phyloP scores from a whole-genome alignment of 2,888 invertebrate species.

The Hipparchia sbordonii region DNA sequence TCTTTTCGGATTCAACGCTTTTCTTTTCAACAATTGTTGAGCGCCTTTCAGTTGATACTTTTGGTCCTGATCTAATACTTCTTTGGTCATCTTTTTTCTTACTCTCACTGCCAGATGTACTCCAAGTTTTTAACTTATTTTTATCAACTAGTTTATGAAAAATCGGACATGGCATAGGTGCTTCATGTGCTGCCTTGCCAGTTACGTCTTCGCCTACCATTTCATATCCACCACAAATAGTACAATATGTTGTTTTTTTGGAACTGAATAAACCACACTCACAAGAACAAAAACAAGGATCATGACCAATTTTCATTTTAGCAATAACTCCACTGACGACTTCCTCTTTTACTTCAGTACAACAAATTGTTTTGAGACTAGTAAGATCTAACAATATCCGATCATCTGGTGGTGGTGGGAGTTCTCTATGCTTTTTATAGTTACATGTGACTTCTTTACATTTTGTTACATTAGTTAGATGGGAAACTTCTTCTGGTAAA shows the following conservation, averaged over 20 bases:
- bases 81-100: constrained; percentile 52
- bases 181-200: constrained; percentile 44
- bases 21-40: constrained; percentile 45
- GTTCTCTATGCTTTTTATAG: constrained; percentile 48
- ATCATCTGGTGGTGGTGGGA: constrained; percentile 53
- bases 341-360: constrained; percentile 54
- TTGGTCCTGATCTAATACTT: constrained; percentile 45
- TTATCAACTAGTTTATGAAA: constrained; percentile 67
- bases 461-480: constrained; percentile 52
- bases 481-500: constrained; percentile 49
- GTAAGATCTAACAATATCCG: constrained; percentile 55
- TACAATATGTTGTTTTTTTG: constrained; percentile 68
- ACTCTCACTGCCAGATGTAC: constrained; percentile 61
- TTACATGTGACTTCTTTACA: constrained; percentile 58
- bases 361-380: constrained; percentile 51
- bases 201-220: constrained; percentile 58
- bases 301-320: constrained; percentile 54
- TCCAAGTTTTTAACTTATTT: constrained; percentile 56
- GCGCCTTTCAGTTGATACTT: constrained; percentile 45
- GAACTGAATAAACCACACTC: constrained; percentile 67
- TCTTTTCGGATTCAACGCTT: constrained; percentile 61
- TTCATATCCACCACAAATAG: constrained; percentile 70
- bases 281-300: constrained; percentile 70
- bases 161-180: constrained; percentile 69
- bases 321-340: constrained; percentile 57